A percentile compares a stretch with the other conserved stretches of the same genome.
These are phyloP conservation scores for Sarcophaga rosellei DNA, from an alignment of 2,888 invertebrate species.

Conservation along the genomic window DNA sequence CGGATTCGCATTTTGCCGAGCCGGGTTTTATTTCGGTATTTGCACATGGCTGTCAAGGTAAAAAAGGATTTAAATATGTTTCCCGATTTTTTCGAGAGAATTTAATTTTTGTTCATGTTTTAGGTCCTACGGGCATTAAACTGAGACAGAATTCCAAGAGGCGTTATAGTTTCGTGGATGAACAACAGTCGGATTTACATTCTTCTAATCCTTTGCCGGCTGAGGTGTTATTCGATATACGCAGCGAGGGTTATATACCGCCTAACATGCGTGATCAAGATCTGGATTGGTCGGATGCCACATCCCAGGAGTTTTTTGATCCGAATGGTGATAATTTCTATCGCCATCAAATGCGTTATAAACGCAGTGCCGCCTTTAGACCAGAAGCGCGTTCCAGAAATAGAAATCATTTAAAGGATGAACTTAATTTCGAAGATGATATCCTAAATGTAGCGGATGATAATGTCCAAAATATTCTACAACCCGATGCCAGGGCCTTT, in stretches of 20 bases:
- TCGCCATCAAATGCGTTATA: conserved; percentile 70
- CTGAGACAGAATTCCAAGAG: conserved; percentile 79
- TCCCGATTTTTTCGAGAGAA: neutral
- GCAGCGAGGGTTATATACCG: conserved; percentile 70
- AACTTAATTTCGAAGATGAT: conserved; percentile 77
- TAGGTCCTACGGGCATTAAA: conserved; percentile 75
- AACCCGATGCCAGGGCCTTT: conserved; percentile 79
- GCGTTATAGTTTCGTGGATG: conserved; percentile 74
- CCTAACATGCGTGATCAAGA: conserved; percentile 62
- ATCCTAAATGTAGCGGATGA: conserved; percentile 76
- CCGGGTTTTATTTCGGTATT: conserved; percentile 93
- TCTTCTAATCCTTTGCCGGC: conserved; percentile 34
- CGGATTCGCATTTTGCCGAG: conserved; percentile 91
- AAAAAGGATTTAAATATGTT: neutral
- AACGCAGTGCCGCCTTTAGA: conserved; percentile 66
- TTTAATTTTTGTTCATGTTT: neutral
- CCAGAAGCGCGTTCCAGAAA: conserved; percentile 2
- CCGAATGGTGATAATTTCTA: conserved; percentile 72
- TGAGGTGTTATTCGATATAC: conserved; percentile 74
- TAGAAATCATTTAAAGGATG: conserved; percentile 68
- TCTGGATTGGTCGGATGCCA: conserved; percentile 45
- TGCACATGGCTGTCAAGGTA: conserved; percentile 90
- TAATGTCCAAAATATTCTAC: conserved; percentile 75
- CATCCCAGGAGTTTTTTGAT: conserved; percentile 55
- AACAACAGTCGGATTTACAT: conserved; percentile 18